These are phyloP conservation scores for Clarias gariepinus DNA, from an alignment of 2,113 vertebrate genomes.

Conservation along the genomic window DNA sequence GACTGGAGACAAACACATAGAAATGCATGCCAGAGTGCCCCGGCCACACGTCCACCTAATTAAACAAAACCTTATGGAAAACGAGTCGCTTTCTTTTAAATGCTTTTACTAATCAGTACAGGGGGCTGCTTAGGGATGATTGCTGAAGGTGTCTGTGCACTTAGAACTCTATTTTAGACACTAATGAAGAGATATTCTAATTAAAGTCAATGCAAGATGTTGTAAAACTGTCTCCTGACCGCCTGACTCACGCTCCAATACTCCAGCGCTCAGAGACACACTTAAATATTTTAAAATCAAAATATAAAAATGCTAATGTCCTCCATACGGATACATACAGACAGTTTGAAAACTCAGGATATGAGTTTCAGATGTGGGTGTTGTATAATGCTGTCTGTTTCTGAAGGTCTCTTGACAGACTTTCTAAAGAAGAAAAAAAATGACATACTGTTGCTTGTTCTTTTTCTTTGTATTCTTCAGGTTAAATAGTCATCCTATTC, in stretches of 20 bases:
- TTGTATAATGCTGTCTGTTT: slow-evolving; percentile 6
- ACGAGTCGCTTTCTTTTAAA: slow-evolving; percentile 32
- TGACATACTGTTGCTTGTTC: background rate
- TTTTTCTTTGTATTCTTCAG: slow-evolving; percentile 8
- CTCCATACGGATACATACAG: background rate
- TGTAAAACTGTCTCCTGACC: background rate
- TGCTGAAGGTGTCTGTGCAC: slow-evolving; percentile 31
- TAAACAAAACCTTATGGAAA: slow-evolving; percentile 43
- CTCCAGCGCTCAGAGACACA: background rate
- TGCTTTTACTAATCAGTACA: slow-evolving; percentile 35
- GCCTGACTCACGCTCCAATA: slow-evolving; percentile 11
- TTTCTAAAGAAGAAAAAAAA: background rate
- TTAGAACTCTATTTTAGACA: slow-evolving; percentile 35
- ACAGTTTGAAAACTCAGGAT: background rate
- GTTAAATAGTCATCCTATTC: slow-evolving; percentile 5
- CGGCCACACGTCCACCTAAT: slow-evolving; percentile 24
- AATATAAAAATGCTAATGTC: slow-evolving; percentile 1
- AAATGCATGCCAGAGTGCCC: slow-evolving; percentile 33
- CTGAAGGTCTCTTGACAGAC: background rate
- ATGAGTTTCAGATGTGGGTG: background rate
- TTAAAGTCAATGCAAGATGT: slow-evolving; percentile 32
- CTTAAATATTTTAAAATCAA: background rate
- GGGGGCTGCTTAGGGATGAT: slow-evolving; percentile 24
- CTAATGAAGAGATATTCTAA: slow-evolving; percentile 46
- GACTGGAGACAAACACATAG: slow-evolving; percentile 11